A percentile compares a stretch with the other conserved stretches of the same genome.
phyloP scores from a whole-genome alignment of 92 coral and sea anemone genomes.

The Meandrina meandrites region DNA sequence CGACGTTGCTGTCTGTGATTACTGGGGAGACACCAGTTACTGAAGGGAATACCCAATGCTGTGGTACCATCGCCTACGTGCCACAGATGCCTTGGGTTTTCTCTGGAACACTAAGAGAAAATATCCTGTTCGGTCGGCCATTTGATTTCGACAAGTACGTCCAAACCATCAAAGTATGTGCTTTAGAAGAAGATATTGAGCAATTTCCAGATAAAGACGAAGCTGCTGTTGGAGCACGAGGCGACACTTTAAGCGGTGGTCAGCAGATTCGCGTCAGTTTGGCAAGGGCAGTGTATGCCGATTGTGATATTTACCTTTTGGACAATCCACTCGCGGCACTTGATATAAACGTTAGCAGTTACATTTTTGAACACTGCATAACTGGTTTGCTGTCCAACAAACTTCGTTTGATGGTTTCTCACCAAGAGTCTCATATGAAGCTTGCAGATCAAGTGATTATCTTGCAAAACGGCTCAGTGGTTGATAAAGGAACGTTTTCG shows the following conservation, averaged over 20 bases:
- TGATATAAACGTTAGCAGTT: conserved; percentile 52
- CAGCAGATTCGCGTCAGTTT: conserved; percentile 60
- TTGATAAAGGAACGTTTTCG: conserved; percentile 10
- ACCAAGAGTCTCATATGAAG: conserved; percentile 24
- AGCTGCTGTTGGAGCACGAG: conserved; percentile 43
- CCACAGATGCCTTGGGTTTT: conserved; percentile 63
- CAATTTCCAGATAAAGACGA: conserved; percentile 41
- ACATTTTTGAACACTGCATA: conserved; percentile 44
- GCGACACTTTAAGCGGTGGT: conserved; percentile 53
- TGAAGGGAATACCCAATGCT: conserved; percentile 19
- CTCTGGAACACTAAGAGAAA: conserved; percentile 61
- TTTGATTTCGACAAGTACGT: conserved; percentile 40
- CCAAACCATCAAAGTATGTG: conserved; percentile 39
- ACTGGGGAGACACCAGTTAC: conserved; percentile 43
- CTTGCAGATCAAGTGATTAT: conserved; percentile 29
- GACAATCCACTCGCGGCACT: conserved; percentile 58
- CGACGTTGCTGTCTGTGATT: conserved; percentile 46
- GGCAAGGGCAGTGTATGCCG: conserved; percentile 62
- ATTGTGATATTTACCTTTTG: conserved; percentile 57
- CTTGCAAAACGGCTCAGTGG: conserved; percentile 14
- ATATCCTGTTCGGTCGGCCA: conserved; percentile 51
- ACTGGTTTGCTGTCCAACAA: conserved; percentile 38
- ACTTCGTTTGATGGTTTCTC: conserved; percentile 42
- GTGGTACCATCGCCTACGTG: conserved; percentile 54
- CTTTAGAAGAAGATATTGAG: conserved; percentile 38